Base-by-base conservation (phyloP, 2,888 invertebrate species). In the Agrotis segetum region DNA sequence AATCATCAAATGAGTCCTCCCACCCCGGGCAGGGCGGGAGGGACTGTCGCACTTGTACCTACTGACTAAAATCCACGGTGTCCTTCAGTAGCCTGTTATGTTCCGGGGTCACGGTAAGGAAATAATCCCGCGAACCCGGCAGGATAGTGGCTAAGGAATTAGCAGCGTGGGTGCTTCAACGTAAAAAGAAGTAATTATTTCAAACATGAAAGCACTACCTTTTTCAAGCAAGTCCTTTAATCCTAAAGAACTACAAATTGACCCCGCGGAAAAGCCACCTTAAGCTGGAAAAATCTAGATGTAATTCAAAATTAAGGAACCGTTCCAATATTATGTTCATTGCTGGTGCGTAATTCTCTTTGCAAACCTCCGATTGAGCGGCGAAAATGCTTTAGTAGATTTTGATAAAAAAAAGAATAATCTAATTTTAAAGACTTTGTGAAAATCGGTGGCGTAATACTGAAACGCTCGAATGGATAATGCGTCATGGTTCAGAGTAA, bases 321-420 rank as follows among this genome's bases (percentile, higher is more conserved):
- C 40, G 47, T 60, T 53, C 44, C 21, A 61, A 77, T 67, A 49
- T n/a, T 67, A 49, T n/a, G 53, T 65, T 58, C 17, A 16, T 3
- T 52, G 73, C 50, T 55, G 47, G 19, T 73, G 47, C 62, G 50
- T 52, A 56, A 52, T 19, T 49, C 19, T 55, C 52, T 67, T 67
- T 53, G 50, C 40, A 46, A 46, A 44, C 50, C 13, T 17, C 19
- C 24, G 17, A 21, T 53, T 62, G 47, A 64, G 46, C 16, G 44
- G 24, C 16, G 3, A 72, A 59, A 64, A 64, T 53, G 56, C 47
- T 64, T 50, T n/a, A 24, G 44, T 58, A 40, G 11, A 47, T 67
- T 67, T 55, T 60, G 59, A 60, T 67, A 56, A 60, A 60, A 79
- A 60, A 79, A 65, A 19, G 17, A 52, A 76, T 64, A 64, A 76